Base-by-base conservation (phyloP, 1,140 invertebrate genomes). In the Sesamia nonagrioides region DNA sequence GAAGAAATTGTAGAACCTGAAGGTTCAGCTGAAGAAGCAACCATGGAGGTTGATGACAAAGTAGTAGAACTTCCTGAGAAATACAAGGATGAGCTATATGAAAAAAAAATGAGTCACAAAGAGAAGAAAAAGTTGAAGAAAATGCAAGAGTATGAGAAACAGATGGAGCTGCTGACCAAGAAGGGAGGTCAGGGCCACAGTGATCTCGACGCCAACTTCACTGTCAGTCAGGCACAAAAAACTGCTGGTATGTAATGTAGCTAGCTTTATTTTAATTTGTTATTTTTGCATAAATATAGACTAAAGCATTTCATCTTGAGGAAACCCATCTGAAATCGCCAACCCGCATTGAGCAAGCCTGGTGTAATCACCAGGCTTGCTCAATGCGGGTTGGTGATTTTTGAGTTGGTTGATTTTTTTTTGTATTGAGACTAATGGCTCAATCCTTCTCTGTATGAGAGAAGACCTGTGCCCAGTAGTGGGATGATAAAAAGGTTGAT, bases 61-160 rank as follows among this genome's bases (percentile, higher is more conserved):
- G 77, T 82, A 37, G 66, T 84, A 37, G 82, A 82, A 42, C 21
- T 86, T 3, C 73, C 66, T 9, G 82, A 84, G 68, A 84, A 86
- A 77, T 86, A 91, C 61, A 86, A 86, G 40, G 72, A 82, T 9
- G 86, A 92, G 42, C 78, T 84, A 9, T 77, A 69, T 4, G 92
- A 97, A 60, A 97, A 97, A 90, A 98, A 99, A 94, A 88, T 99
- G 58, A 98, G 98, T 11, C 98, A 99, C 87, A 99, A 99, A 93
- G 98, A 99, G 88, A 97, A 98, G 87, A 99, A 99, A 89, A 99
- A 99, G 90, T 86, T 98, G 69, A 99, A 99, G 90, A 99, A 99
- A 78, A 96, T 98, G 95, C 96, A 97, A 87, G 98, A 99, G 85
- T 99, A 98, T 95, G 97, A 99, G 84, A 97, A 98, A 85, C 97